Conservation (phyloP, 2,113 vertebrate genomes). For the Tupaia chinensis region DNA sequence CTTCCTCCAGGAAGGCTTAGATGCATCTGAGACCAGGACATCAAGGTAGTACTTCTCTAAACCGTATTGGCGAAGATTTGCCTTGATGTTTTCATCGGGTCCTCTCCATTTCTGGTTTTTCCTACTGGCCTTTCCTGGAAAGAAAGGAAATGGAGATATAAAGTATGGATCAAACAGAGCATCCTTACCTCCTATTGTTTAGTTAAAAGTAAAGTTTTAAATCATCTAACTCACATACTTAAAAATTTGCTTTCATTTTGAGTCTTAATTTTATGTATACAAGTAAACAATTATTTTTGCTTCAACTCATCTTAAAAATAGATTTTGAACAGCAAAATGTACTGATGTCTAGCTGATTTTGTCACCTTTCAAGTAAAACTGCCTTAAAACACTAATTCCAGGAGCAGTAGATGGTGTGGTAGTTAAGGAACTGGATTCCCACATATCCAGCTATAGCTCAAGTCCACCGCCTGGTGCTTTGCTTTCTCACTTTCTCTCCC, state of each 20-base stretch:
- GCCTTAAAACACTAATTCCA: background rate
- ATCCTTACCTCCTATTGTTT: slow-evolving; percentile 10
- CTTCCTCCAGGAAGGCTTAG: slow-evolving; percentile 94
- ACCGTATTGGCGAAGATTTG: slow-evolving; percentile 97
- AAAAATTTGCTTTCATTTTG: slow-evolving; percentile 44
- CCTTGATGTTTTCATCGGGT: slow-evolving; percentile 98
- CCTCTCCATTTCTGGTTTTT: slow-evolving; percentile 99
- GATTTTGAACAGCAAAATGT: slow-evolving; percentile 29
- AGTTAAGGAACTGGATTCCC: no score
- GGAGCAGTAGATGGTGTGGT: no score
- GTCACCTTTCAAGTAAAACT: slow-evolving; percentile 9
- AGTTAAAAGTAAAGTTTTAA: slow-evolving; percentile 44
- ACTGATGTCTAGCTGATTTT: background rate
- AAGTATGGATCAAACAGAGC: background rate
- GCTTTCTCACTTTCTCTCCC: no score
- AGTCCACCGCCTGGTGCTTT: no score
- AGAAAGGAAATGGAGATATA: background rate
- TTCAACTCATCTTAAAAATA: slow-evolving; percentile 46
- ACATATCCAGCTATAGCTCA: no score
- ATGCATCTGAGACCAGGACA: slow-evolving; percentile 95
- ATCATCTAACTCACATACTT: background rate
- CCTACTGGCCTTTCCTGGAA: slow-evolving; percentile 95
- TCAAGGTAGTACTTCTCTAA: slow-evolving; percentile 94
- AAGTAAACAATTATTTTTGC: slow-evolving; percentile 14
- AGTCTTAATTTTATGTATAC: slow-evolving; percentile 17